These are phyloP conservation scores for Bucorvus abyssinicus DNA, from an alignment of 2,797 vertebrate species.

Conservation along the genomic window DNA sequence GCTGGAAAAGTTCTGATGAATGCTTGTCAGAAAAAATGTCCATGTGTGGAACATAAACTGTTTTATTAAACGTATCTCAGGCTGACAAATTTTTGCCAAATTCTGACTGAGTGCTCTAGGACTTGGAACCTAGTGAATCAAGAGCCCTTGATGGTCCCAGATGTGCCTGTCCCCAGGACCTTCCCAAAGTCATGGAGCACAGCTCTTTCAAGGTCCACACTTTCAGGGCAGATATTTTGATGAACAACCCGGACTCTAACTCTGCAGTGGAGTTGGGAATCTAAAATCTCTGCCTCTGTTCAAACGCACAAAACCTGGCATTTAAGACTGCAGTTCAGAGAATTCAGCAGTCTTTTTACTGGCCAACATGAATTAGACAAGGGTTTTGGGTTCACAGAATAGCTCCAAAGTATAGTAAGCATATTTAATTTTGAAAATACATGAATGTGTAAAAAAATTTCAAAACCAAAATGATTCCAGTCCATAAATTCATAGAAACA, in stretches of 20 bases:
- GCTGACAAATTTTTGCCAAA: background rate
- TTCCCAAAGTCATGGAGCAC: background rate
- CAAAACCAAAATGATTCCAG: background rate
- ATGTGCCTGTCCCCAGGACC: background rate
- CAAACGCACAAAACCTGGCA: background rate
- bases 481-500: background rate
- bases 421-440: background rate
- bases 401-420: background rate
- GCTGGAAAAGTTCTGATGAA: background rate
- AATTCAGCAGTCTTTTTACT: background rate
- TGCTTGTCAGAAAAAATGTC: background rate
- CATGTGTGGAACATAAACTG: background rate
- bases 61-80: background rate
- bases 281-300: background rate
- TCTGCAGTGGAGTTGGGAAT: background rate
- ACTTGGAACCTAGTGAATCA: background rate
- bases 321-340: background rate
- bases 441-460: background rate
- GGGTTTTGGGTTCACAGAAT: background rate
- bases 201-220: background rate
- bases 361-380: background rate
- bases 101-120: background rate
- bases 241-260: background rate
- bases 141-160: background rate
- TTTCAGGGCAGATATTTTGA: background rate